phyloP scores from a whole-genome alignment of 2,113 vertebrate genomes.

The Pagrus major region DNA sequence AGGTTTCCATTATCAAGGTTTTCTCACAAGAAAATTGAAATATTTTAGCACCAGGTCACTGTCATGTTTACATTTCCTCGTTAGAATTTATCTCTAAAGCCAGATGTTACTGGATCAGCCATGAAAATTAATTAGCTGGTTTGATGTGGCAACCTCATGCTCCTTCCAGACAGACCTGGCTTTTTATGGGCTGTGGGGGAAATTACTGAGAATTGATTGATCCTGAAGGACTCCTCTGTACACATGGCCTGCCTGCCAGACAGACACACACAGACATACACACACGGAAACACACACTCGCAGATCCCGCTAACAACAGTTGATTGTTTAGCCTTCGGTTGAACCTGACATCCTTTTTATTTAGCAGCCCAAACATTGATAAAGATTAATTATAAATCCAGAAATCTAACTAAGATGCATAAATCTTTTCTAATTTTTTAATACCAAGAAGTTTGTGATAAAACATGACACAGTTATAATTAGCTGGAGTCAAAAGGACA shows the following conservation, averaged over 20 bases:
- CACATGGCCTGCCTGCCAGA: conserved; percentile 60
- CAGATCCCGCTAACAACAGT: conserved; percentile 25
- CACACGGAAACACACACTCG: neutral
- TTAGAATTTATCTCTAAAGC: conserved; percentile 78
- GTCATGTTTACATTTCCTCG: conserved; percentile 78
- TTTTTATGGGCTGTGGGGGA: conserved; percentile 81
- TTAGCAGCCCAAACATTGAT: neutral
- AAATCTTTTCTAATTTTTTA: neutral
- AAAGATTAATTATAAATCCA: neutral
- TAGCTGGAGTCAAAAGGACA: neutral
- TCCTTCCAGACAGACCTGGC: conserved; percentile 77
- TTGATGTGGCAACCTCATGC: conserved; percentile 79
- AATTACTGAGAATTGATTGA: conserved; percentile 82
- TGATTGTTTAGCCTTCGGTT: conserved; percentile 26
- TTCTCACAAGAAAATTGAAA: conserved; percentile 59
- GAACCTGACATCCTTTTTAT: conserved; percentile 33
- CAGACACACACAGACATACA: conserved; percentile 13
- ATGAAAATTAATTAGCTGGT: conserved; percentile 83
- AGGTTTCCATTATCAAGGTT: conserved; percentile 45
- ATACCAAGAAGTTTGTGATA: conserved; percentile 10
- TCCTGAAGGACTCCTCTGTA: conserved; percentile 77
- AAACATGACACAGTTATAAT: neutral
- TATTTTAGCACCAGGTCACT: conserved; percentile 52
- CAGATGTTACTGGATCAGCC: conserved; percentile 80
- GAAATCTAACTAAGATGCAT: conserved; percentile 8